Evolutionary conservation across 2,113 vertebrate species (phyloP), one percentile per base, ranked within the genome.

Genomic region (Gobius niger): DNA sequence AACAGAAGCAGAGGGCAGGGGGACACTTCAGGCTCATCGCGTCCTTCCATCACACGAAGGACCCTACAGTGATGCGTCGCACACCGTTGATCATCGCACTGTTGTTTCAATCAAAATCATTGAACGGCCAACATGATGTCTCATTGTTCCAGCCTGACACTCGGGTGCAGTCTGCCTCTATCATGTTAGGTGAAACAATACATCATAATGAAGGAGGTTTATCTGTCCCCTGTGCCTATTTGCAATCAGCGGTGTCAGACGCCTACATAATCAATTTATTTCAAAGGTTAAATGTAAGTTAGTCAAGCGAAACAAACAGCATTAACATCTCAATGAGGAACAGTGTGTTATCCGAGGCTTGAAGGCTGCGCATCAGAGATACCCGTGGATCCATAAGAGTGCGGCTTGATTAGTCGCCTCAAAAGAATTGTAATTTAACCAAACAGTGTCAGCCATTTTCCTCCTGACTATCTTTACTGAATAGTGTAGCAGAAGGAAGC

Each of bases 21-120:
- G 47, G 57, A 80, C 62, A 16, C 15, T 9, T 75, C 70, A 5
- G 42, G 34, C 42, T 82, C 84, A 80, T 80, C 74, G 53, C 78
- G 78, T 60, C 68, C 16, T 66, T 89, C 63, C 60, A 79, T 86
- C 82, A 82, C 40, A 41, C 63, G n/a, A 13, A 2, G 64, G 9
- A 9, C 68, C 74, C 52, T 2, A 10, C 46, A 5, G 61, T 10
- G 0, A 15, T 67, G 67, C 52, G 40, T 72, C 61, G 14, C 18
- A 19, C 44, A 67, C 42, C 68, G 63, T 73, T 70, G 44, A 54
- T 59, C 70, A 56, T 74, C 54, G 16, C 50, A 70, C 54, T 54
- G 44, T 47, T 19, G n/a, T 41, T 61, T 66, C 65, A 65, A 63
- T 77, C 76, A 51, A 66, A 72, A 78, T 59, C 50, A 61, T 80